phyloP scores from a whole-genome alignment of 1,140 invertebrate species.

The Trichogramma pretiosum region DNA sequence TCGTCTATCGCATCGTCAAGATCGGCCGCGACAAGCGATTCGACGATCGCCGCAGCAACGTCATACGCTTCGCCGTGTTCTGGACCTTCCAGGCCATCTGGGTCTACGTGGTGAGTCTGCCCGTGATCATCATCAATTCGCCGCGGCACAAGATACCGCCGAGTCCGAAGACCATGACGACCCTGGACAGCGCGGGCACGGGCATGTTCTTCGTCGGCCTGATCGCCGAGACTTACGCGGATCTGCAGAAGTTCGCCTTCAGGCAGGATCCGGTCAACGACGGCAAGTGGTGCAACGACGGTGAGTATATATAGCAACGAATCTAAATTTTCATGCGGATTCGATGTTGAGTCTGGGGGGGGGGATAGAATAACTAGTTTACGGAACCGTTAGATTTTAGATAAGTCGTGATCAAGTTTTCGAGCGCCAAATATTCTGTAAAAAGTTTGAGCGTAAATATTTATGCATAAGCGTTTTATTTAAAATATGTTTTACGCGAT shows the following conservation, averaged over 20 bases:
- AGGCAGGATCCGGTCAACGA: constrained; percentile 76
- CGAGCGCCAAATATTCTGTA: too few species aligned
- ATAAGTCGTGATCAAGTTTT: too few species aligned
- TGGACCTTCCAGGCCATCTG: constrained; percentile 88
- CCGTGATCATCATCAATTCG: constrained; percentile 85
- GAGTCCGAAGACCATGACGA: constrained; percentile 73
- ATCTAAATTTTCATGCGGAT: not conserved
- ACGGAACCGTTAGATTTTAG: too few species aligned
- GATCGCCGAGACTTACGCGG: constrained; percentile 78
- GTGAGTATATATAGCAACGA: constrained; percentile 39
- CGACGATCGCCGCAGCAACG: constrained; percentile 78
- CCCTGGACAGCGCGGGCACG: constrained; percentile 73
- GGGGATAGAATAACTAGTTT: too few species aligned
- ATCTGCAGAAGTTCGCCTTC: constrained; percentile 85
- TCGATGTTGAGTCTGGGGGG: not conserved
- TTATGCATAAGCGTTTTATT: too few species aligned
- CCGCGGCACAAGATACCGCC: constrained; percentile 68
- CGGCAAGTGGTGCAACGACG: constrained; percentile 84
- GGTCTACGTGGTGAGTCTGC: constrained; percentile 86
- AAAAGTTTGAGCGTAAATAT: too few species aligned
- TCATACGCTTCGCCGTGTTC: constrained; percentile 78
- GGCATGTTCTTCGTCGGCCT: constrained; percentile 76
- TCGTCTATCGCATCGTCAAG: constrained; percentile 80
- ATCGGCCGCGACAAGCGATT: constrained; percentile 84
- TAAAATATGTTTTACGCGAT: too few species aligned